A percentile compares a stretch with the other conserved stretches of the same genome.
phyloP scores from a whole-genome alignment of 2,113 vertebrate genomes.

The Corythaixoides concolor region DNA sequence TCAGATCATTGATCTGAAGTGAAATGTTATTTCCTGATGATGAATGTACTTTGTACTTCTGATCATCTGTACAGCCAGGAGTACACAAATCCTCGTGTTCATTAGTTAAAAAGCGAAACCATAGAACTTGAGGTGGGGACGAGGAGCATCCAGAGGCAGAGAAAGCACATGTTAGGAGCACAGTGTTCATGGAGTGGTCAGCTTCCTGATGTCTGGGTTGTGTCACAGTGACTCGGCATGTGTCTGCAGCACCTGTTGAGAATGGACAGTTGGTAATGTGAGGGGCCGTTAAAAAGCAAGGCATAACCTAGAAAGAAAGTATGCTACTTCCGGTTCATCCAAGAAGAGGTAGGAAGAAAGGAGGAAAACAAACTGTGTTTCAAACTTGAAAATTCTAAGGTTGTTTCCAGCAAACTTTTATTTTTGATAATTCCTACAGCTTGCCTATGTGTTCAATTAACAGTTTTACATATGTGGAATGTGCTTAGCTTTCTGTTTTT shows the following conservation, averaged over 20 bases:
- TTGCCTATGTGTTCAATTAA: background rate
- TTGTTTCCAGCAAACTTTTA: background rate
- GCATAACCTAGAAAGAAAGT: background rate
- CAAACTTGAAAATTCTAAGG: background rate
- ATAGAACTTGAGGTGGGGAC: background rate
- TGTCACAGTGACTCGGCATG: slow-evolving; percentile 53
- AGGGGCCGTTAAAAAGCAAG: background rate
- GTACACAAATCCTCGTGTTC: slow-evolving; percentile 46
- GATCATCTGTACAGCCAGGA: background rate
- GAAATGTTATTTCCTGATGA: background rate
- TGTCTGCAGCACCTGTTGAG: slow-evolving; percentile 29
- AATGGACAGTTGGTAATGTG: background rate
- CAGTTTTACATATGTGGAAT: background rate
- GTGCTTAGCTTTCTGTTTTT: background rate
- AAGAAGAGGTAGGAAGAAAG: background rate
- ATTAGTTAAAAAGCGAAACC: slow-evolving; percentile 70
- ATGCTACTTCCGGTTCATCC: background rate
- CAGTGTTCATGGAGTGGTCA: background rate
- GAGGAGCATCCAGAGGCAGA: slow-evolving; percentile 4
- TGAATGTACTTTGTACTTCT: slow-evolving; percentile 51
- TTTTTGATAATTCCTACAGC: background rate
- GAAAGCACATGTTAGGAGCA: slow-evolving; percentile 60
- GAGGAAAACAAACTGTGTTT: background rate
- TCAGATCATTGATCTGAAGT: slow-evolving; percentile 61
- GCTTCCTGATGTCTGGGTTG: slow-evolving; percentile 58